Conservation (phyloP, 1,140 invertebrate species). For the Tribolium madens region DNA sequence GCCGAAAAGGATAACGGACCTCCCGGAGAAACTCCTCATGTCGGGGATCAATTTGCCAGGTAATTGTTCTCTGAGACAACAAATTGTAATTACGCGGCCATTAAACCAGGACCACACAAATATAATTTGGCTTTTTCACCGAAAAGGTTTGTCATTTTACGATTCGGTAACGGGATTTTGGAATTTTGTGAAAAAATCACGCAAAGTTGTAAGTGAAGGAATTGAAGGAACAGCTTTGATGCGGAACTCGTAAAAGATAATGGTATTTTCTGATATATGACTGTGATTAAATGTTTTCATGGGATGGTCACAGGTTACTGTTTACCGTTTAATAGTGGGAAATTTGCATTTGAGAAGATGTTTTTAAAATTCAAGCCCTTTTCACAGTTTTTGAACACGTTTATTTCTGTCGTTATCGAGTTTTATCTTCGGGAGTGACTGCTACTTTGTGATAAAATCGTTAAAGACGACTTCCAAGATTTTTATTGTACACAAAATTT, state of each 20-base stretch:
- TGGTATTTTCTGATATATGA: background rate
- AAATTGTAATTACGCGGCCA: constrained; percentile 22
- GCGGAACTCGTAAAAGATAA: background rate
- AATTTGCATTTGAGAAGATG: too few species aligned
- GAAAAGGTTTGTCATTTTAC: too few species aligned
- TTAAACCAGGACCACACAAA: background rate
- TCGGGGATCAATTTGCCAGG: constrained; percentile 72
- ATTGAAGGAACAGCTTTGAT: background rate
- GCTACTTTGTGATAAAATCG: too few species aligned
- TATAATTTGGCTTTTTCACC: too few species aligned
- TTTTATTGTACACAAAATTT: too few species aligned
- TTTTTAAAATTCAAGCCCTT: too few species aligned
- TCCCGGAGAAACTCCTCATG: constrained; percentile 70
- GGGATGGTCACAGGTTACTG: background rate
- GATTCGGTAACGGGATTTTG: too few species aligned
- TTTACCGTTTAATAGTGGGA: background rate
- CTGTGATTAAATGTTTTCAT: background rate
- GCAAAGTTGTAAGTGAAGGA: background rate
- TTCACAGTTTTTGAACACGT: too few species aligned
- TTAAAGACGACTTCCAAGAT: too few species aligned
- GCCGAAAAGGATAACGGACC: constrained; percentile 68
- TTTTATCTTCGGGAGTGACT: too few species aligned
- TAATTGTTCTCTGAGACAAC: constrained; percentile 56
- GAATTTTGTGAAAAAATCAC: background rate
- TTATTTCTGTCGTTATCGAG: too few species aligned